Base-by-base conservation (phyloP, 2,797 vertebrate genomes). In the Delichon dasypus region DNA sequence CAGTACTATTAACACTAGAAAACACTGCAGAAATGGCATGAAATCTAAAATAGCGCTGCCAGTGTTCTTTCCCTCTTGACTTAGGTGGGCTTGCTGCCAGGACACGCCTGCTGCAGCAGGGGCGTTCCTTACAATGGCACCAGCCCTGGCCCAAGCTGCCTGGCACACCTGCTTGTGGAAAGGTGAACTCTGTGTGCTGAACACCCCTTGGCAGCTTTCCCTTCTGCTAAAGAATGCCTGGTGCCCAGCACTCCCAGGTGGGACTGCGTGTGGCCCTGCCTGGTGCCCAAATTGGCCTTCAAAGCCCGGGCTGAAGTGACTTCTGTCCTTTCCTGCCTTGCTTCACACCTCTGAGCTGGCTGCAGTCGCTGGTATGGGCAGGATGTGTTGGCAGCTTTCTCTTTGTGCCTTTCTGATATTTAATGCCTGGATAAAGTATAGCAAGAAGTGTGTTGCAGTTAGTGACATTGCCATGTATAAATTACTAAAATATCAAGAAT, bases 331-430 rank as follows among this genome's bases (percentile, higher is more conserved):
- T 3, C 14, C n/a, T 40, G 30, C 29, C 50, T 67, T 3, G 3
- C 36, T 60, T 55, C 61, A 64, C 36, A 23, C 27, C 22, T n/a
- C 44, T 21, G 70, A 77, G 57, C 13, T 60, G 27, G 40, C 34
- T 32, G n/a, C 14, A 4, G 26, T n/a, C 3, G 0, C 36, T 25
- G 15, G 23, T 5, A 4, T 2, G 1, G 3, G 48, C 55, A 42
- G 53, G 26, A 26, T 1, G 0, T 20, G 4, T 7, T 26, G 47
- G 19, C 21, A 26, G 21, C 30, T 66, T 72, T 50, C 47, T 66
- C 51, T 58, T 62, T 0, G 1, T 34, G 57, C 11, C 14, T 36
- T 61, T 61, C 18, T 42, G 20, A 4, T 36, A 21, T 38, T 38
- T 73, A 55, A 29, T 3, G 3, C 7, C 36, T 77, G 51, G 21